phyloP scores from a whole-genome alignment of 92 coral and sea anemone species.

The Porites evermanni region DNA sequence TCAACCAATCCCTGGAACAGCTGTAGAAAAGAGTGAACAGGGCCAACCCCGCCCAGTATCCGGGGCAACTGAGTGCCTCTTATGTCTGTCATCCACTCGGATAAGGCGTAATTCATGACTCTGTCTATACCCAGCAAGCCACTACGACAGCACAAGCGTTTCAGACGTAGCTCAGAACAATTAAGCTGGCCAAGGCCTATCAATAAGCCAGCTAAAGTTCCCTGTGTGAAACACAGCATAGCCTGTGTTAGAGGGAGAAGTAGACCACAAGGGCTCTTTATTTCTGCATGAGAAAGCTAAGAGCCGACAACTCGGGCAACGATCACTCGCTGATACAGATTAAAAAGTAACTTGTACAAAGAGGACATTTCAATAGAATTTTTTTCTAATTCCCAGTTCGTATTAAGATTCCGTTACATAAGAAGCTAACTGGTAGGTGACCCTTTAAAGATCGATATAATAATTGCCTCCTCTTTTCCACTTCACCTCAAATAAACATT shows the following conservation, averaged over 20 bases:
- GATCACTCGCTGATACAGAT: no score
- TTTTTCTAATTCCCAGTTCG: no score
- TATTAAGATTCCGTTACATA: no score
- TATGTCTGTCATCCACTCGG: constrained; percentile 96
- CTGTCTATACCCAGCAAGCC: constrained; percentile 96
- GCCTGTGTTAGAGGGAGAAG: background rate
- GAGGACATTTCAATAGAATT: no score
- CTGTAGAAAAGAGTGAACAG: constrained; percentile 96
- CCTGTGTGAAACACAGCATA: constrained; percentile 48
- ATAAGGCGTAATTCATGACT: constrained; percentile 87
- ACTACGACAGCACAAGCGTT: constrained; percentile 92
- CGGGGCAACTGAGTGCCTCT: constrained; percentile 87
- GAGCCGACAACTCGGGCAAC: no score
- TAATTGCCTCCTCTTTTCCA: no score
- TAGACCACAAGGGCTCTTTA: no score
- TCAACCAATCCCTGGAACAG: constrained; percentile 94
- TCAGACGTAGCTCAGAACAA: constrained; percentile 93
- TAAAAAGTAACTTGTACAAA: no score
- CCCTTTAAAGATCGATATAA: no score
- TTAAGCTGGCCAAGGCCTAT: constrained; percentile 95
- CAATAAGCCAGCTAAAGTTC: constrained; percentile 90
- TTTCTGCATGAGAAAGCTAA: no score
- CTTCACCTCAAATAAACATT: no score
- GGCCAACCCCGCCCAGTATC: constrained; percentile 98
- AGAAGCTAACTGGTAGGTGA: no score